phyloP scores from a whole-genome alignment of 2,113 vertebrate species.

The Lycaon pictus region DNA sequence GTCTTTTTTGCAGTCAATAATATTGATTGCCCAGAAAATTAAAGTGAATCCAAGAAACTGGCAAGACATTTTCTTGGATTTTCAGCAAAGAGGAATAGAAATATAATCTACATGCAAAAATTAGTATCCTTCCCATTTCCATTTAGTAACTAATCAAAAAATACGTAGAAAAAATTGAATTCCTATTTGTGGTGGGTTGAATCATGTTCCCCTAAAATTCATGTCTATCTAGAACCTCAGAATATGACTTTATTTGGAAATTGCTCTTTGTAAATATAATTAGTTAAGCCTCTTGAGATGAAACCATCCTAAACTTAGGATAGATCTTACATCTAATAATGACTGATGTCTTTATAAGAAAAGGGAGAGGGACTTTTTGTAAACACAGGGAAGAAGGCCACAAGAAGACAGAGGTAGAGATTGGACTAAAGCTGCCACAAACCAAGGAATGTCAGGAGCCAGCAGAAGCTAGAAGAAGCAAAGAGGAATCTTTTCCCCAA shows the following conservation, averaged over 20 bases:
- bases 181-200: neutral
- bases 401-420: neutral
- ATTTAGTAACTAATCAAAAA: neutral
- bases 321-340: neutral
- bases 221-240: neutral
- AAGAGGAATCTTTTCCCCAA: neutral
- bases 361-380: neutral
- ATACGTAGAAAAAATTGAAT: neutral
- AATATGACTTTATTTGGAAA: neutral
- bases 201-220: neutral
- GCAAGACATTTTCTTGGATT: neutral
- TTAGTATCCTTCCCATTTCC: neutral
- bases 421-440: neutral
- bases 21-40: slow-evolving; percentile 13
- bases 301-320: neutral
- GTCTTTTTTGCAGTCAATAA: neutral
- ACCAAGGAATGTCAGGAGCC: neutral
- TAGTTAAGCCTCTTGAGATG: neutral
- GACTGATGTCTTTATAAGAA: neutral
- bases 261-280: neutral
- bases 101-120: neutral
- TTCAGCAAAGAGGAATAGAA: neutral
- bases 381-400: neutral
- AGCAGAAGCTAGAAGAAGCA: neutral
- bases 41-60: neutral